Evolutionary conservation across 2,113 vertebrate genomes (phyloP), one percentile per base, ranked within the genome.

Genomic region (Pipra filicauda): DNA sequence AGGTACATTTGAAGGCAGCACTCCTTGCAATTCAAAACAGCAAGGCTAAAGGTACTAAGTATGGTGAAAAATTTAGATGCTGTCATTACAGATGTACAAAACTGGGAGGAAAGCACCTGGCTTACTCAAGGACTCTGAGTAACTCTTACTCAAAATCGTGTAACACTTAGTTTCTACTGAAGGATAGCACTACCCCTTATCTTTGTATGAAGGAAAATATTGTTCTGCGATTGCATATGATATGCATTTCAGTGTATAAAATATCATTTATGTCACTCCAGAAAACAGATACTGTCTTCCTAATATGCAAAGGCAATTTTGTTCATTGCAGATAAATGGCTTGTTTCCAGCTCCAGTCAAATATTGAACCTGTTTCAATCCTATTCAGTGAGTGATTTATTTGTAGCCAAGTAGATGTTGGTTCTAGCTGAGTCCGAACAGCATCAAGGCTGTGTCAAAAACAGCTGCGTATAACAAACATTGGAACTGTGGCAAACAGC

Each of bases 31-130:
- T 81, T 69, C 33, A 70, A 41, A 37, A 31, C 15, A 72, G 4
- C 35, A 69, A 80, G 23, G 5, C 11, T 57, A 20, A 85, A 69
- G 23, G 6, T 21, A 70, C 12, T 74, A 74, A 61, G 15, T 5
- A 23, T 6, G 28, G 8, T 23, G 6, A 62, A 81, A 94, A 67
- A n/a, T n/a, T 26, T 44, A 62, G 16, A 35, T 78, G 21, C 1
- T 62, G 2, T 28, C 21, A 15, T 55, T 62, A 66, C 11, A 67
- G 52, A 41, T 65, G 23, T 14, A 74, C 1, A 2, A 92, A 78
- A 54, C 1, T 24, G 58, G 27, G 11, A 2, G 0, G 8, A 7
- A 31, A 71, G 43, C 0, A 5, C 6, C 7, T 73, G 41, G 23
- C 27, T 77, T 33, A 26, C 74, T 66, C 16, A 48, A 11, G 2